Base-by-base conservation (phyloP, 2,113 vertebrate species). In the Marmota flaviventris region DNA sequence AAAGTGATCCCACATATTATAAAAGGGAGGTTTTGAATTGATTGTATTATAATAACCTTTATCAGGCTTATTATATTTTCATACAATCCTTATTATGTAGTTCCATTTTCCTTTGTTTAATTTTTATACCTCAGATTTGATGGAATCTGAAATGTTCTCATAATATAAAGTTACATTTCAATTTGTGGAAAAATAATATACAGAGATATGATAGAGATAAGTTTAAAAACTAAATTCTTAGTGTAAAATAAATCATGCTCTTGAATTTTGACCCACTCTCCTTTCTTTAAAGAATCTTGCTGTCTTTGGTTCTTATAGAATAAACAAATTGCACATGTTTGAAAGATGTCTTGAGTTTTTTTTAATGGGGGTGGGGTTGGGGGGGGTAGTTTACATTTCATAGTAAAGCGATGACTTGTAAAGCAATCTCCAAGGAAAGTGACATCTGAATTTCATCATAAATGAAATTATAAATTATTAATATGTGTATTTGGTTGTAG, bases 211-310 rank as follows among this genome's bases (percentile, higher is more conserved):
- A 24, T 51, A 87, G 53, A 88, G 39, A 65, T 70, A 91, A 20
- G 34, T 11, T 90, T 14, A 82, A 94, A 27, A 4, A 72, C 1
- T 56, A 82, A 81, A 37, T 94, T 94, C 8, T 81, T 91, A 14
- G 13, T 32, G 16, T 93, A 84, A 83, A 89, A 94, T 88, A n/a
- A 18, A 67, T 53, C 37, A 91, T 84, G 84, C 24, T 29, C 11
- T 94, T 94, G 56, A 93, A 91, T 91, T 81, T 94, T 65, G 51
- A 75, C 51, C 29, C 29, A 25, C 53, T 70, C 1, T 88, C 5
- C 86, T 90, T 79, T 45, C 13, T 81, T 48, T n/a, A 72, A 85
- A 90, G 84, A 56, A 11, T 24, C 9, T 89, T 81, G 77, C 14
- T 84, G 39, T 56, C 48, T 94, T 93, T 53, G 37, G 27, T 53